A percentile compares a stretch with the other conserved stretches of the same genome.
Evolutionary conservation across 2,113 vertebrate species (phyloP).

Genomic region (Emydocephalus ijimae): DNA sequence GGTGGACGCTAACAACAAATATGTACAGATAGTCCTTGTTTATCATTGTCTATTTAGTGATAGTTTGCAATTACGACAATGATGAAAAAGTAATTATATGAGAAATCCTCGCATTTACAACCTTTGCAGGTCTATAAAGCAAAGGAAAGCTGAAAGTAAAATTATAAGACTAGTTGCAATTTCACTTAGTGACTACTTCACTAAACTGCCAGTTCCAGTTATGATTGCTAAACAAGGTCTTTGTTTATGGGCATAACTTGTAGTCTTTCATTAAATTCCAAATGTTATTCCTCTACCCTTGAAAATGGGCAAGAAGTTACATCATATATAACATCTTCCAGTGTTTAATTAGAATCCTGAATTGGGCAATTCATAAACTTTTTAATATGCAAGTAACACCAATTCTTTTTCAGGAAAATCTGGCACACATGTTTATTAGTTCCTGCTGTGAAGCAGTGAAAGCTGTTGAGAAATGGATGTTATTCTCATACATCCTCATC

Average conservation of each 20-base stretch:
- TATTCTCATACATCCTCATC: neutral
- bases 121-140: neutral
- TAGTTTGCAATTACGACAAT: neutral
- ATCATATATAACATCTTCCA: neutral
- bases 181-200: neutral
- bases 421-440: neutral
- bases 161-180: neutral
- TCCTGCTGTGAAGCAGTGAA: neutral
- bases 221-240: neutral
- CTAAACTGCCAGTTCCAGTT: neutral
- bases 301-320: neutral
- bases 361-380: neutral
- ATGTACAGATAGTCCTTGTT: neutral
- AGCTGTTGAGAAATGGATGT: neutral
- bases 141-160: neutral
- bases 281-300: neutral
- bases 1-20: neutral
- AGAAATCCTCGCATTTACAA: neutral
- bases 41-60: neutral
- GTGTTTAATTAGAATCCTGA: neutral
- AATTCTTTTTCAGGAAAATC: neutral
- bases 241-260: neutral
- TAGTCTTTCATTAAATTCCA: neutral
- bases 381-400: neutral
- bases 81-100: neutral